A percentile compares a stretch with the other conserved stretches of the same genome.
phyloP scores from a whole-genome alignment of 2,797 vertebrate genomes.

The Percopsis omiscomaycus region DNA sequence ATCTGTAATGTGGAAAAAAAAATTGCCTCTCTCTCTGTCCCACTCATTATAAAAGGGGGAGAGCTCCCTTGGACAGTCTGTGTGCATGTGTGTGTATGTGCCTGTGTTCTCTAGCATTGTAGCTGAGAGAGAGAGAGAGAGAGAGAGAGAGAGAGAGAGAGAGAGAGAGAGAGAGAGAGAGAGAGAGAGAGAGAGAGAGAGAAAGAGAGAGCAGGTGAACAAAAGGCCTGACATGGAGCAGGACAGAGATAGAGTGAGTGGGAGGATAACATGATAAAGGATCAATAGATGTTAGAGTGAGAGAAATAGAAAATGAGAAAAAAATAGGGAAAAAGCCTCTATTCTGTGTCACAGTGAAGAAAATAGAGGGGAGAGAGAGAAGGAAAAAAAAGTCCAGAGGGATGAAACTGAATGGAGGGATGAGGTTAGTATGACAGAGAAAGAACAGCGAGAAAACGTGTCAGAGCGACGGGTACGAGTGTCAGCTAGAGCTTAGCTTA shows the following conservation, averaged over 20 bases:
- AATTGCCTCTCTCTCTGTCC: constrained; percentile 8
- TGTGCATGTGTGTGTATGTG: background rate
- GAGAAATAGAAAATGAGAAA: background rate
- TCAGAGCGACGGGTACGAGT: constrained; percentile 9
- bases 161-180: background rate
- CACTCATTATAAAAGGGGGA: constrained; percentile 7
- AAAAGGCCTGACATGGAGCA: background rate
- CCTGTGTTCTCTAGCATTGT: constrained; percentile 6
- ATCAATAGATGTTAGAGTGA: no score
- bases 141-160: constrained; percentile 3
- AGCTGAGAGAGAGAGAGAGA: constrained; percentile 8
- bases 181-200: background rate
- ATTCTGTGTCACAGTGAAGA: background rate
- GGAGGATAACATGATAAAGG: background rate
- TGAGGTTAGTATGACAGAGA: constrained; percentile 45
- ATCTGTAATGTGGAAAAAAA: background rate
- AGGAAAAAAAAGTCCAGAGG: constrained; percentile 11
- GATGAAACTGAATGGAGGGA: constrained; percentile 40
- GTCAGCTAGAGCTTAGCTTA: background rate
- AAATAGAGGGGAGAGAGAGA: background rate
- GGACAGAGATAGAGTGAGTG: constrained; percentile 19
- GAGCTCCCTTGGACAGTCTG: constrained; percentile 18
- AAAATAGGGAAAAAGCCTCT: background rate
- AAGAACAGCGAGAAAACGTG: background rate
- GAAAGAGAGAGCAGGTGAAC: background rate